A percentile compares a stretch with the other conserved stretches of the same genome.
Conservation (phyloP, 64 coral and sea anemone genomes). For the Cladopsammia gracilis region DNA sequence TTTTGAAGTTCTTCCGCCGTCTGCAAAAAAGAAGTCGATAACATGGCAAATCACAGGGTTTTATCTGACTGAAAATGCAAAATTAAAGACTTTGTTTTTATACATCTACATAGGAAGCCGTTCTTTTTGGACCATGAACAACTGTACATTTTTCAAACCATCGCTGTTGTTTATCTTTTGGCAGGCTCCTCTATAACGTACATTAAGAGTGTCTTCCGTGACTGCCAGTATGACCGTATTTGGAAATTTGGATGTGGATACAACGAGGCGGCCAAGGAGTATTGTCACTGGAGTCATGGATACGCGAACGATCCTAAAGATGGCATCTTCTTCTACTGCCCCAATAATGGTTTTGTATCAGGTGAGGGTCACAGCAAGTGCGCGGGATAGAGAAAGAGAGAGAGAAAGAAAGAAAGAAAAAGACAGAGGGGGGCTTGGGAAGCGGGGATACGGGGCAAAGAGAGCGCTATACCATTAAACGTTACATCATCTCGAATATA, state of each 20-base stretch:
- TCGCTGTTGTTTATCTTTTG: neutral
- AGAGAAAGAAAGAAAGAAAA: neutral
- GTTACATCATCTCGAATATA: no score
- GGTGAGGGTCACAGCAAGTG: neutral
- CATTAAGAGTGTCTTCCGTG: conserved; percentile 19
- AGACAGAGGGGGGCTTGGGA: no score
- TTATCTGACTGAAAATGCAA: no score
- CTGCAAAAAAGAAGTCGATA: no score
- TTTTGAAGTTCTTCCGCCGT: no score
- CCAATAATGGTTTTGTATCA: conserved; percentile 22
- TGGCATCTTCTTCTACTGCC: conserved; percentile 10
- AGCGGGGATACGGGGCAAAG: no score
- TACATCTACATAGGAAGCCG: no score
- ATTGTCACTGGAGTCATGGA: neutral
- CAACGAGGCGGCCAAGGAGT: neutral
- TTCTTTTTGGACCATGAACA: neutral
- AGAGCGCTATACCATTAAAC: no score
- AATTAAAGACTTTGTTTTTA: no score
- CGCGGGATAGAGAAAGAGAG: neutral
- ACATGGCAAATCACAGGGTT: no score
- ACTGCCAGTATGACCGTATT: conserved; percentile 29
- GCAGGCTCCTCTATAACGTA: neutral
- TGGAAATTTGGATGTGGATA: conserved; percentile 28
- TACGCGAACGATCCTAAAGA: conserved; percentile 12
- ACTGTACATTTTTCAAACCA: neutral